Evolutionary conservation across 2,113 vertebrate species (phyloP), one percentile per base, ranked within the genome.

Genomic region (Paedocypris sp.): DNA sequence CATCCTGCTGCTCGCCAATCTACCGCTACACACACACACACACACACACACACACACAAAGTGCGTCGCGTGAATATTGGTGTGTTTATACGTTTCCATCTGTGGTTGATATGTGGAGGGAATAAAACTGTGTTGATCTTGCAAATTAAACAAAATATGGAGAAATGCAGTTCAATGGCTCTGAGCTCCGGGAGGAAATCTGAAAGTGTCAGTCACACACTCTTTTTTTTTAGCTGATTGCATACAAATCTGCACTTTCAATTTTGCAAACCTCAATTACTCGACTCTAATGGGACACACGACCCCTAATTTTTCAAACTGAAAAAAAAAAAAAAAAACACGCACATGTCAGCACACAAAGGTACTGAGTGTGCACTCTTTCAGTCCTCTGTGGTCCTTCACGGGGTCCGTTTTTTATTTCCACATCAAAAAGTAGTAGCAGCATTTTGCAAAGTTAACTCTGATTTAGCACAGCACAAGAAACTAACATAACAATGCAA

Each of bases 271-370:
- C 33, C 45, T 41, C 48, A 65, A 62, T 57, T 65, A 33, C 53
- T 56, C 54, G 38, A 56, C 29, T 36, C 47, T 57, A 60, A 51
- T 28, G 31, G 12, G 12, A n/a, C 46, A 59, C 20, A 43, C 50
- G 23, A 49, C 45, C 26, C 43, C 50, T 62, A 65, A 66, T 71
- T 66, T 71, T 48, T 66, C 56, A 68, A 52, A 66, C 66, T 48
- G 63, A 56, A 68, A 62, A 52, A 53, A 26, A 43, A 66, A 56
- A 68, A 62, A 52, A 53, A 26, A 43, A 50, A 33, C 33, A 22
- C 28, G 59, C 31, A 58, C 28, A 54, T 23, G 19, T 49, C 62
- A 45, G 46, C 62, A 69, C 10, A 42, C 47, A 66, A 15, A 57
- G 28, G 25, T 36, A 33, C 32, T 33, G 42, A 36, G 48, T 39